phyloP scores from a whole-genome alignment of 1,140 invertebrate species.

The Drosophila repletoides region DNA sequence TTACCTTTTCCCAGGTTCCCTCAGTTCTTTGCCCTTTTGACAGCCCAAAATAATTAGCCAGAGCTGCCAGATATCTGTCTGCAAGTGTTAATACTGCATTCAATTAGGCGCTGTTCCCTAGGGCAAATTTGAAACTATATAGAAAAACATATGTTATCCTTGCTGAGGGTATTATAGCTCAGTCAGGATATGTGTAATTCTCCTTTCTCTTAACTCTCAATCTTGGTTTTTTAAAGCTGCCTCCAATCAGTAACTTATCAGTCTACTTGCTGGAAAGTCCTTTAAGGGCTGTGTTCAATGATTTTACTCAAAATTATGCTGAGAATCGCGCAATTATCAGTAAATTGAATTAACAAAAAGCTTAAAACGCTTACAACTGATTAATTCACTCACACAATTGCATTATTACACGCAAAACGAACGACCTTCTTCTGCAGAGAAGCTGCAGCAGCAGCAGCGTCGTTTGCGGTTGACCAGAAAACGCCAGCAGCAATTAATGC shows the following conservation, averaged over 20 bases:
- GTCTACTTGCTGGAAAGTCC: background rate
- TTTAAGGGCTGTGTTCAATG: constrained; percentile 12
- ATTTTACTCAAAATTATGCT: constrained; percentile 22
- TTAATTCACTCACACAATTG: constrained; percentile 31
- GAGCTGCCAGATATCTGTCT: background rate
- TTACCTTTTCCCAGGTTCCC: background rate
- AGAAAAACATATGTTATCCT: too few relatives aligned
- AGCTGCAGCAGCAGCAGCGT: background rate
- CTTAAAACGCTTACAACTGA: constrained; percentile 41
- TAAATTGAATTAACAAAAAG: constrained; percentile 43
- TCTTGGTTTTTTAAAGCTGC: too few relatives aligned
- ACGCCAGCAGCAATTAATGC: constrained; percentile 5
- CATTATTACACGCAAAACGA: background rate
- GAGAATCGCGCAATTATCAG: constrained; percentile 30
- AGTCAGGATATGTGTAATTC: too few relatives aligned
- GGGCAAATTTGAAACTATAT: too few relatives aligned
- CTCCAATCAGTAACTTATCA: too few relatives aligned
- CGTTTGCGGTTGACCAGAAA: constrained; percentile 17
- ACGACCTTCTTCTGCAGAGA: background rate
- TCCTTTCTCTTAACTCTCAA: too few relatives aligned
- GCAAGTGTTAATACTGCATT: too few relatives aligned
- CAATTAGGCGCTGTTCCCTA: too few relatives aligned
- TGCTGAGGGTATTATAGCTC: too few relatives aligned
- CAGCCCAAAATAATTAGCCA: background rate
- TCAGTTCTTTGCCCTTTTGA: constrained; percentile 3